Evolutionary conservation across 2,113 vertebrate species (phyloP).

Genomic region (Lasiurus borealis): DNA sequence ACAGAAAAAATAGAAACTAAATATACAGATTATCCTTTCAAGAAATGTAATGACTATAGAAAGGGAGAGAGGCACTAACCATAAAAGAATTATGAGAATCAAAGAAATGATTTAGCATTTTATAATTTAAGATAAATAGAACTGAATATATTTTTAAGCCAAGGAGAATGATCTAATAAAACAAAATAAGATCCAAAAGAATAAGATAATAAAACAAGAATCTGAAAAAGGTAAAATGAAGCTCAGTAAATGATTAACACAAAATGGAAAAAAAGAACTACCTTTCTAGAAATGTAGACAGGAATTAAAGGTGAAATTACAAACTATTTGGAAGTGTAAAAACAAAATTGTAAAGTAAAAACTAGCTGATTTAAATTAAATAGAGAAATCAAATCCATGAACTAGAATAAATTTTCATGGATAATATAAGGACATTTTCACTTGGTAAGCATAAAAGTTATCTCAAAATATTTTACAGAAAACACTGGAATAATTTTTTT

Average conservation of each 20-base stretch:
- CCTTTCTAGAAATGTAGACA: neutral
- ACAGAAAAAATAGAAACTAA: neutral
- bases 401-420: slow-evolving; percentile 35
- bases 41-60: neutral
- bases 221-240: neutral
- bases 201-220: slow-evolving; percentile 11
- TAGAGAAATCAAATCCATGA: slow-evolving; percentile 3
- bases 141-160: neutral
- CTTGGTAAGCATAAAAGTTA: neutral
- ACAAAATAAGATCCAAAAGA: neutral
- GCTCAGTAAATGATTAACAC: neutral
- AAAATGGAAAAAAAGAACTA: neutral
- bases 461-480: slow-evolving; percentile 43
- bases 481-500: neutral
- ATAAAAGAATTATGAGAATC: neutral
- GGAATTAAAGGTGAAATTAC: slow-evolving; percentile 31
- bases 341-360: slow-evolving; percentile 47
- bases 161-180: neutral
- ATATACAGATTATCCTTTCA: neutral
- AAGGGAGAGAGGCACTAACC: neutral
- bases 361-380: slow-evolving; percentile 1
- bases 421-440: neutral
- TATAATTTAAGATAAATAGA: slow-evolving; percentile 39
- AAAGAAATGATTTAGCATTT: neutral
- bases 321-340: slow-evolving; percentile 29